Base-by-base conservation (phyloP, 2,888 invertebrate species). In the Micoletzkya japonica region DNA sequence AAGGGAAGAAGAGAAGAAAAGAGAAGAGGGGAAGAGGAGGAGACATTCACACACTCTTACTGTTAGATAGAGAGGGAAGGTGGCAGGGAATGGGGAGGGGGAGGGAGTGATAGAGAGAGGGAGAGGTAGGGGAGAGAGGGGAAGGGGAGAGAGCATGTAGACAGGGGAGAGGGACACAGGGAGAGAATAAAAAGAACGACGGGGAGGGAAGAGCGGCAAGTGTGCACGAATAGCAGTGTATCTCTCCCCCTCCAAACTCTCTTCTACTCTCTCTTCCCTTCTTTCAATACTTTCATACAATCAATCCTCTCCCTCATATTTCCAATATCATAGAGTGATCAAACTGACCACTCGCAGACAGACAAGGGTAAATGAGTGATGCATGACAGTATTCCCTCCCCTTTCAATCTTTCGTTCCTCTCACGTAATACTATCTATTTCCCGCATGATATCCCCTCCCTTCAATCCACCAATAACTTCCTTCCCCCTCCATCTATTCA, bases 211-310 rank as follows among this genome's bases (percentile, higher is more conserved):
- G 17, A 32, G 7, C 14, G 49, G 49, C 49, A 44, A 14, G 49
- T 44, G 49, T 44, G 49, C 14, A n/a, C n/a, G n/a, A n/a, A n/a
- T n/a, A n/a, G 49, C 49, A 63, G 50, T 50, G 63, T 63, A 50
- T 63, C 49, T 66, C 39, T 56, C 37, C 34, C n/a, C 49, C 49
- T n/a, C 49, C 49, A 14, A 14, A 17, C n/a, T 44, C n/a, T 44
- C 49, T n/a, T n/a, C n/a, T n/a, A n/a, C n/a, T 44, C 14, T 14
- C 14, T 14, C 49, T n/a, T n/a, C 49, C 49, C 49, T 44, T 44
- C 49, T n/a, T n/a, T n/a, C 49, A n/a, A n/a, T n/a, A n/a, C 49
- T 44, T 44, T n/a, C n/a, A n/a, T 44, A 10, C 20, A 44, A 10
- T 44, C 44, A 44, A 44, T 44, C 44, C 20, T 14, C 44, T 20